phyloP scores from a whole-genome alignment of 2,888 invertebrate genomes.

The Pristionchus arcanus region DNA sequence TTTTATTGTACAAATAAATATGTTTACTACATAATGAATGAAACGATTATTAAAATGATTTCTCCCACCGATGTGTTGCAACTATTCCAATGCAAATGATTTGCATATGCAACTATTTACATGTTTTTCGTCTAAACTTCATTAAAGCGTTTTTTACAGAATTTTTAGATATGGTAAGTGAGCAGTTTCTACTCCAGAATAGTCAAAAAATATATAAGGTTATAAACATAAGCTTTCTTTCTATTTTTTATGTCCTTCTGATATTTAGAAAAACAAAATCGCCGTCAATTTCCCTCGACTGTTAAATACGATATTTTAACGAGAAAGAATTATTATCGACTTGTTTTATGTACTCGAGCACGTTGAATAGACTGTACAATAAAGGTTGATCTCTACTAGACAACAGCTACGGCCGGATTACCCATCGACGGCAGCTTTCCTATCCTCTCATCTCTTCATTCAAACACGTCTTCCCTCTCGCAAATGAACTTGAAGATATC shows the following conservation, averaged over 20 bases:
- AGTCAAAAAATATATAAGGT: too few species aligned
- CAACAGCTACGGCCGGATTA: constrained; percentile 2
- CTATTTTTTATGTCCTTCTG: not conserved
- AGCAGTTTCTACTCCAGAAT: too few species aligned
- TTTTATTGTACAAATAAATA: not conserved
- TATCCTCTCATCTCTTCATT: constrained; percentile 55
- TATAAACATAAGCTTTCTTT: too few species aligned
- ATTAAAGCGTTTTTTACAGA: too few species aligned
- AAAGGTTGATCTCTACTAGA: constrained; percentile 27
- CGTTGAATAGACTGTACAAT: constrained; percentile 36
- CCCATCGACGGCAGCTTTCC: constrained; percentile 26
- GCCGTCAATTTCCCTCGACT: too few species aligned
- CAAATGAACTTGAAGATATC: constrained; percentile 68
- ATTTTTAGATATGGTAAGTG: too few species aligned
- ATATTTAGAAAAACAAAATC: too few species aligned
- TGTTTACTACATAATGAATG: not conserved
- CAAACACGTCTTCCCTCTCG: constrained; percentile 70
- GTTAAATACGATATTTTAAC: too few species aligned
- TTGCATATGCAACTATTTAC: too few species aligned
- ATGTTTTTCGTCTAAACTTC: too few species aligned
- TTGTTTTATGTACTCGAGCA: constrained; percentile 3
- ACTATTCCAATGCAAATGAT: too few species aligned
- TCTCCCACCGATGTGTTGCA: too few species aligned
- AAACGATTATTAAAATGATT: not conserved
- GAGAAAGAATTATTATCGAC: not conserved